phyloP scores from a whole-genome alignment of 2,113 vertebrate genomes.

The Lipophrys pholis region DNA sequence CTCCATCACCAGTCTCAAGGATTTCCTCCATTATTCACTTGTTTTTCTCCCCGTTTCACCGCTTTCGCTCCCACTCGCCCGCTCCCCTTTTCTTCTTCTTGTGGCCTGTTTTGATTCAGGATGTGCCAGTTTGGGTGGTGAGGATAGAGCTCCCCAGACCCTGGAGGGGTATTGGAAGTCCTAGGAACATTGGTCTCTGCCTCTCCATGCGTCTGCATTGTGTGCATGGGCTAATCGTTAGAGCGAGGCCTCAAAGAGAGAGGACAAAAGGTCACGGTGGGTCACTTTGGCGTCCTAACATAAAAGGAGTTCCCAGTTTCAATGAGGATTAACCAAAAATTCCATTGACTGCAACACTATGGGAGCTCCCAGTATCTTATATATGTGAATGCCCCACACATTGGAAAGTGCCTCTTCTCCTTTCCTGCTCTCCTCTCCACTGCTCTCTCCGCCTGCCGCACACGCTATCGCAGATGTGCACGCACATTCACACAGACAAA shows the following conservation, averaged over 20 bases:
- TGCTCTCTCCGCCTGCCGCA: slow-evolving; percentile 8
- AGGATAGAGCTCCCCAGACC: slow-evolving; percentile 67
- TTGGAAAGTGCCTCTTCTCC: slow-evolving; percentile 50
- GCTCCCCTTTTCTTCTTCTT: slow-evolving; percentile 64
- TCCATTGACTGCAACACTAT: slow-evolving; percentile 78
- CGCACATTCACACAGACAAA: slow-evolving; percentile 31
- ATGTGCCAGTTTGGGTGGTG: slow-evolving; percentile 73
- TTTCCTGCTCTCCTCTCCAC: slow-evolving; percentile 28
- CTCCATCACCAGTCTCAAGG: slow-evolving; percentile 61
- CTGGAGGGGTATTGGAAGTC: slow-evolving; percentile 73
- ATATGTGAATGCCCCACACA: slow-evolving; percentile 62
- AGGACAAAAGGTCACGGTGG: slow-evolving; percentile 85
- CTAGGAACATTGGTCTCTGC: slow-evolving; percentile 70
- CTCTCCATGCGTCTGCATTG: slow-evolving; percentile 79
- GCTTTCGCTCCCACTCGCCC: slow-evolving; percentile 33
- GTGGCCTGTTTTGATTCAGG: slow-evolving; percentile 72
- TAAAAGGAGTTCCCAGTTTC: slow-evolving; percentile 84
- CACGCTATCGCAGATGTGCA: slow-evolving; percentile 7
- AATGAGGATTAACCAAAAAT: slow-evolving; percentile 84
- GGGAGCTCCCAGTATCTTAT: slow-evolving; percentile 76
- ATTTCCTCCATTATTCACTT: slow-evolving; percentile 71
- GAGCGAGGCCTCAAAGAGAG: slow-evolving; percentile 79
- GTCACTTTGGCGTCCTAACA: slow-evolving; percentile 81
- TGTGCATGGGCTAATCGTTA: slow-evolving; percentile 82
- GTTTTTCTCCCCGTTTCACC: slow-evolving; percentile 56